Evolutionary conservation across 2,888 invertebrate genomes (phyloP), one percentile per base, ranked within the genome.

Genomic region (Latrodectus elegans): DNA sequence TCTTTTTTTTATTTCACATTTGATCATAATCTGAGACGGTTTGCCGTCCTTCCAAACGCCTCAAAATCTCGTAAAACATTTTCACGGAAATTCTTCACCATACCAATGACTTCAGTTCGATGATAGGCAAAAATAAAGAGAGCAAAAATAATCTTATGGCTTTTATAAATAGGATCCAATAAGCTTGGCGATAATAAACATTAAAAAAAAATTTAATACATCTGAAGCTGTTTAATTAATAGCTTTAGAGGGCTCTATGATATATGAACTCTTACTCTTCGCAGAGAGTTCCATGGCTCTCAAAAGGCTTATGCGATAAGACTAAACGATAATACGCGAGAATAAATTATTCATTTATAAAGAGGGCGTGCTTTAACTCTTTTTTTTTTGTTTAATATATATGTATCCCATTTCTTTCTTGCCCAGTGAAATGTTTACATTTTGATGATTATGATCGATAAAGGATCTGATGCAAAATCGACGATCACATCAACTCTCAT

Each of bases 191-290:
- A 64, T 80, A 80, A 80, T 80, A 71, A 80, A 82, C 74, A 75
- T 80, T 70, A 67, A 70, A 75, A 82, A 75, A 67, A 82, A 82
- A 82, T 75, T 82, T 82, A 82, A 82, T 82, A 72, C 80, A 72
- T 80, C 72, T 82, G 55, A 55, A 68, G 68, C 82, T 75, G 17
- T 60, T 55, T 8, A 38, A 22, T 52, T 60, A 80, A 72, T 72
- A 51, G 80, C 17, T 22, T 72, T 60, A 52, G 72, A 64, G 17
- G 71, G 49, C 65, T 64, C 8, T 49, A 9, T 80, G 75, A 82
- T 74, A 70, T 70, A 75, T 82, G 74, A 60, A 15, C 14, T 38
- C 49, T 82, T 74, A 17, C 75, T 82, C 60, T 75, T 82, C 68
- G 55, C 14, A 14, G 38, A 38, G 38, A 38, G 38, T 38, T 38